phyloP scores from a whole-genome alignment of 2,113 vertebrate genomes.

The western clawed frog (Xenopus tropicalis) region UCB_Xtro_10.0 CM004448.2:14455501-14456000 shows the following conservation, averaged over 20 bases:
- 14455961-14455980: neutral
- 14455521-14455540: too few species aligned
- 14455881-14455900: constrained; percentile 14
- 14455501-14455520: too few species aligned
- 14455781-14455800: constrained; percentile 51
- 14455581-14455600: neutral
- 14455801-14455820: constrained; percentile 66
- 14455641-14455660: neutral
- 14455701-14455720: constrained; percentile 51
- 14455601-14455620: neutral
- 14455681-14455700: constrained; percentile 54
- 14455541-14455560: too few species aligned
- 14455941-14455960: neutral
- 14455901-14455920: constrained; percentile 14
- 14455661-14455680: neutral
- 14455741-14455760: constrained; percentile 15
- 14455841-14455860: neutral
- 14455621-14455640: too few species aligned
- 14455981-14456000: constrained; percentile 61
- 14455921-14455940: constrained; percentile 3
- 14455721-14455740: constrained; percentile 51
- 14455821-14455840: constrained; percentile 52
- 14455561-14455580: constrained; percentile 43
- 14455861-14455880: neutral
- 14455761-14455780: constrained; percentile 55